A percentile compares a stretch with the other conserved stretches of the same genome.
Conservation (phyloP, 1,140 invertebrate species). For the Sesamia nonagrioides region DNA sequence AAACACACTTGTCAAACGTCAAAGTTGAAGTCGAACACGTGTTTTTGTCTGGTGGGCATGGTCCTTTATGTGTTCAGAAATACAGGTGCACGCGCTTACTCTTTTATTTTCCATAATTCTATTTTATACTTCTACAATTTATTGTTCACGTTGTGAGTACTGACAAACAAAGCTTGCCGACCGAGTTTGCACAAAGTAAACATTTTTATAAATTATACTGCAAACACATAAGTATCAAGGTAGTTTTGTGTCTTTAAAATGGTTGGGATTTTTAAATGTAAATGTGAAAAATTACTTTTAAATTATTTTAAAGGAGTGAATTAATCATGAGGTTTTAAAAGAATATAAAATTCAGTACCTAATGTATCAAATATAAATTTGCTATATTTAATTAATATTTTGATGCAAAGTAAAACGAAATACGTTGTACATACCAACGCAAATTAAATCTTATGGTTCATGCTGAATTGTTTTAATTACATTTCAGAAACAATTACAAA, state of each 20-base stretch:
- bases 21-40: neutral
- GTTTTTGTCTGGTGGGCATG: neutral
- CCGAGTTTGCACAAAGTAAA: conserved; percentile 21
- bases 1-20: neutral
- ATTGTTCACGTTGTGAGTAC: conserved; percentile 36
- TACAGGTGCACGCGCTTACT: conserved; percentile 56
- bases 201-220: conserved; percentile 24
- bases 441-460: neutral
- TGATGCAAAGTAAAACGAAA: neutral
- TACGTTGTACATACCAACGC: neutral
- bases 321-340: neutral
- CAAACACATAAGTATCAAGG: neutral
- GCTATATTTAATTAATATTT: neutral
- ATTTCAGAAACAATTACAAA: no score
- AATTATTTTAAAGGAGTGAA: neutral
- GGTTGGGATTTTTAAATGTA: neutral
- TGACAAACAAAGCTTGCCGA: conserved; percentile 40
- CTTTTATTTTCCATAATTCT: conserved; percentile 65
- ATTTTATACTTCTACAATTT: conserved; percentile 60
- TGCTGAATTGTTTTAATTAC: neutral
- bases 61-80: conserved; percentile 23
- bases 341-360: neutral
- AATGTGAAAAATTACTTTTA: conserved; percentile 4
- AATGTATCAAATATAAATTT: neutral
- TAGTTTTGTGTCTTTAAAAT: neutral